phyloP scores from a whole-genome alignment of 1,140 invertebrate species.

The Temnothorax curvispinosus region DNA sequence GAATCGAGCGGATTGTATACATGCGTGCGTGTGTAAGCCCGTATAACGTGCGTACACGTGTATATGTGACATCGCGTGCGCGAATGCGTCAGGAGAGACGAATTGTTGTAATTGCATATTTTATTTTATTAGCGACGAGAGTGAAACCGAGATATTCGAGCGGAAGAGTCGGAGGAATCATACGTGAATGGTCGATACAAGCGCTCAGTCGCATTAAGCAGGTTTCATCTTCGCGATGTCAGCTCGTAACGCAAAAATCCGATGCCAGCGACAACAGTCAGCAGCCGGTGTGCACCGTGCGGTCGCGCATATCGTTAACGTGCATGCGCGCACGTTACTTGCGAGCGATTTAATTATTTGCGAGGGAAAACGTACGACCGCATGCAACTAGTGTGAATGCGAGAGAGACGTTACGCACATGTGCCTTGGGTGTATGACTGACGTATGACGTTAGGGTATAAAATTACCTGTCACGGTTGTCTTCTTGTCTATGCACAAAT shows the following conservation, averaged over 20 bases:
- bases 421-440: conserved; percentile 73
- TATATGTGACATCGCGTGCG: conserved; percentile 15
- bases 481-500: conserved; percentile 86
- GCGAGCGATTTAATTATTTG: conserved; percentile 60
- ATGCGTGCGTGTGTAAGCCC: conserved; percentile 21
- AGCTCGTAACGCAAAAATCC: conserved; percentile 78
- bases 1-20: conserved; percentile 34
- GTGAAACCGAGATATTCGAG: not conserved
- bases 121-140: conserved; percentile 63
- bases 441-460: conserved; percentile 82
- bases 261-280: conserved; percentile 58
- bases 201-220: conserved; percentile 79
- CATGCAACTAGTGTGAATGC: conserved; percentile 45
- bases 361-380: conserved; percentile 28
- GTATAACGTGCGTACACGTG: conserved; percentile 12
- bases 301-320: conserved; percentile 12
- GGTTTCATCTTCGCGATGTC: conserved; percentile 76
- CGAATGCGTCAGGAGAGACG: conserved; percentile 52
- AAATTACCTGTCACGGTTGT: conserved; percentile 85
- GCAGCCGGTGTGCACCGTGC: conserved; percentile 10
- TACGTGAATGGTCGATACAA: conserved; percentile 66
- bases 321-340: conserved; percentile 19
- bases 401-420: conserved; percentile 52
- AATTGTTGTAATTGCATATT: conserved; percentile 65
- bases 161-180: conserved; percentile 60